phyloP scores from a whole-genome alignment of 2,888 invertebrate species.

The Bombylius discolor region DNA sequence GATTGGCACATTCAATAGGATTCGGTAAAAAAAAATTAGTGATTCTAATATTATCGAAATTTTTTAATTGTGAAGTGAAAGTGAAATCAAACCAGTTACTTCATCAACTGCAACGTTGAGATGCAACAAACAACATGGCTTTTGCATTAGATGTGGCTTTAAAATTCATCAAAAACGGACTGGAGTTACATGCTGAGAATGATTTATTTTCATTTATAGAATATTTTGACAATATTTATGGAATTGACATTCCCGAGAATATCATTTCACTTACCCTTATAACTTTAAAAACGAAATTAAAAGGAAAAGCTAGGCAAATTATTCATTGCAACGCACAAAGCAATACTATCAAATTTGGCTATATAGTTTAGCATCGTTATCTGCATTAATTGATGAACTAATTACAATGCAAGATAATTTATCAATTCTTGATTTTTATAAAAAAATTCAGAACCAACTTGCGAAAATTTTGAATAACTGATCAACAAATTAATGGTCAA shows the following conservation, averaged over 20 bases:
- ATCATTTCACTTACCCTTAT: neutral
- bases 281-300: neutral
- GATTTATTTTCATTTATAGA: neutral
- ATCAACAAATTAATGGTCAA: neutral
- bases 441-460: neutral
- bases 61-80: no score
- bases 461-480: neutral
- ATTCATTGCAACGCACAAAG: neutral
- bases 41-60: no score
- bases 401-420: neutral
- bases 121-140: no score
- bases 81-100: no score
- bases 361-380: neutral
- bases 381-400: neutral
- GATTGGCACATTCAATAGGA: no score
- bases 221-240: neutral
- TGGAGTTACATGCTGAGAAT: neutral
- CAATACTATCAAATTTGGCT: neutral
- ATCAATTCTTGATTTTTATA: neutral
- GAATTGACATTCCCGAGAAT: neutral
- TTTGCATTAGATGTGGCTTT: neutral
- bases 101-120: no score
- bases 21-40: no score
- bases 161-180: neutral
- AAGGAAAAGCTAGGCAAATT: neutral